These are phyloP conservation scores for Gallirallus australis DNA, from an alignment of 2,797 vertebrate species.

Conservation along the genomic window DNA sequence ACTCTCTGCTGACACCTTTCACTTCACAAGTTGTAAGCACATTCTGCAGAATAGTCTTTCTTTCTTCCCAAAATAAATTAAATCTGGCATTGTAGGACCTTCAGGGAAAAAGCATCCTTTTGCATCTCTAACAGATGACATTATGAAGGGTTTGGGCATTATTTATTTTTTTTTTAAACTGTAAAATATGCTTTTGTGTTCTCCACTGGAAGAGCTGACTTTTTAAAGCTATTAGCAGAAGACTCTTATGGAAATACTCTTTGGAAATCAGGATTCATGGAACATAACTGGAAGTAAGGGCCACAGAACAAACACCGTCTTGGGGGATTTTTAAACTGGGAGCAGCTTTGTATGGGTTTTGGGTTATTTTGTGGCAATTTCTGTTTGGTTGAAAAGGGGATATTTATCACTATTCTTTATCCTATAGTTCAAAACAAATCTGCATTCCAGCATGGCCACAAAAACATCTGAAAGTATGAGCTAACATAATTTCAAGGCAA, in stretches of 20 bases:
- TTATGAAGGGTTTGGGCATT: not conserved
- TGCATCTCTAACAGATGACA: not conserved
- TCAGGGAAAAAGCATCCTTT: not conserved
- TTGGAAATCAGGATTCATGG: not conserved
- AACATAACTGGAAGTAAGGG: not conserved
- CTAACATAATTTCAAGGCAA: not conserved
- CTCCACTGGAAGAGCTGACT: not conserved
- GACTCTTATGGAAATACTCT: not conserved
- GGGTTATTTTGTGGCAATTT: fast-evolving
- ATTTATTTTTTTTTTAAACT: not conserved
- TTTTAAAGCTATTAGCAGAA: not conserved
- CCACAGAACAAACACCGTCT: not conserved
- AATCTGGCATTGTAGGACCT: not conserved
- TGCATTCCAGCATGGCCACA: not conserved
- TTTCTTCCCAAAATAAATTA: conserved; percentile 3
- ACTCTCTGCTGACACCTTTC: not conserved
- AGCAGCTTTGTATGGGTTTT: not conserved
- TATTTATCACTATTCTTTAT: not conserved
- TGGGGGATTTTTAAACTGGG: not conserved
- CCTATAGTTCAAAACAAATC: not conserved
- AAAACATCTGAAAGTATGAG: not conserved
- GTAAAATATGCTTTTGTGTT: not conserved
- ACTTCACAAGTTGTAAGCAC: not conserved
- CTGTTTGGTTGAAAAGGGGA: not conserved
- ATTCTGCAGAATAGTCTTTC: not conserved